These are phyloP conservation scores for Puffinus mauretanicus DNA, from an alignment of 2,113 vertebrate species.

Conservation along the genomic window DNA sequence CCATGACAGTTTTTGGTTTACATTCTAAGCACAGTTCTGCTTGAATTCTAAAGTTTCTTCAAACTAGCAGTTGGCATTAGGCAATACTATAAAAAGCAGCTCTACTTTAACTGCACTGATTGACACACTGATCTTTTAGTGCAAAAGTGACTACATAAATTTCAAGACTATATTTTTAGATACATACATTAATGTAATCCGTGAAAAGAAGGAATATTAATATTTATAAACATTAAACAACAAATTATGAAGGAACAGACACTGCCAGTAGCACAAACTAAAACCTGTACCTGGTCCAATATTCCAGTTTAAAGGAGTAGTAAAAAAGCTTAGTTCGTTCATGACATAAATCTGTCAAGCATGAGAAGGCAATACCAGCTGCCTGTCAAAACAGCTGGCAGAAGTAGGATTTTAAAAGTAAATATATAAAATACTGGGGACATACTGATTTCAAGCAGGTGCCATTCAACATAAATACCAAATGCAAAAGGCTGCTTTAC, in stretches of 20 bases:
- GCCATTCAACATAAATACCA: not conserved
- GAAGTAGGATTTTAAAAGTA: not conserved
- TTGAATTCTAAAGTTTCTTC: not conserved
- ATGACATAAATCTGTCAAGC: not conserved
- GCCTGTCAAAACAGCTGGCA: not conserved
- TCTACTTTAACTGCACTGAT: not conserved
- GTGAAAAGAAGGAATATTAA: not conserved
- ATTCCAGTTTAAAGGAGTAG: not conserved
- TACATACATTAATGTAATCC: not conserved
- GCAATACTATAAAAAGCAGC: not conserved
- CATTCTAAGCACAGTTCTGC: not conserved
- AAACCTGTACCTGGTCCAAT: not conserved
- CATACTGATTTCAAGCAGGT: not conserved
- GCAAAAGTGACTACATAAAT: not conserved
- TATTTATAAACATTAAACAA: not conserved
- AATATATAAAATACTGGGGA: not conserved
- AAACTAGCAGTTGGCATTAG: not conserved
- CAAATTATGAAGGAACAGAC: not conserved
- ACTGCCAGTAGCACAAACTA: not conserved
- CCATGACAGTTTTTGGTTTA: not conserved
- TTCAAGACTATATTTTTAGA: not conserved
- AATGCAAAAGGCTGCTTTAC: not conserved
- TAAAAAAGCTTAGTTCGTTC: not conserved
- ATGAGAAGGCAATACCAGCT: not conserved
- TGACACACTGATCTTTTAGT: not conserved